Conservation (phyloP, 2,797 vertebrate species). For the Lacerta agilis region DNA sequence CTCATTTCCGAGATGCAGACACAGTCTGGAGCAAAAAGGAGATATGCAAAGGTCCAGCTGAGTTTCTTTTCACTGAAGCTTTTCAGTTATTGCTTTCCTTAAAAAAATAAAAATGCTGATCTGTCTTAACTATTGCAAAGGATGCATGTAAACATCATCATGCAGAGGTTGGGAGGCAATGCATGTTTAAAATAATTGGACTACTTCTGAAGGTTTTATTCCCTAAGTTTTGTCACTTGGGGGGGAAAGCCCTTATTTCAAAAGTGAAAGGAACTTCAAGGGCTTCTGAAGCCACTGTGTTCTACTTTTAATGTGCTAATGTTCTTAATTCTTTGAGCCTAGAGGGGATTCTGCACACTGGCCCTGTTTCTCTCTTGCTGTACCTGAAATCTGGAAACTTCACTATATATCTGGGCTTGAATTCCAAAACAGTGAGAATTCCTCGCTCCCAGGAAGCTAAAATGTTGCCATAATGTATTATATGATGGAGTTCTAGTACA, state of each 20-base stretch:
- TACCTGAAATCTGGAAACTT: slow-evolving; percentile 3
- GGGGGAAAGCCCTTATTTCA: slow-evolving; percentile 48
- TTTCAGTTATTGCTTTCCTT: neutral
- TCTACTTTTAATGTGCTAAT: slow-evolving; percentile 29
- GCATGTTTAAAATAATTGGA: slow-evolving; percentile 35
- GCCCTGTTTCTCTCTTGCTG: neutral
- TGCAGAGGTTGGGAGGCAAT: neutral
- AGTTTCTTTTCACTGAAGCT: neutral
- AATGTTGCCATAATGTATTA: neutral
- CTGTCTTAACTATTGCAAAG: neutral
- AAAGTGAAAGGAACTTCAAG: neutral
- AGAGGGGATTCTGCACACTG: neutral
- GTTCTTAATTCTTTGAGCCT: neutral
- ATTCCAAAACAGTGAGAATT: neutral
- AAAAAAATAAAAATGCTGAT: neutral
- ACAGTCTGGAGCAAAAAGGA: neutral
- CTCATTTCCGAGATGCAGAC: neutral
- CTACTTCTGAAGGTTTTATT: slow-evolving; percentile 20
- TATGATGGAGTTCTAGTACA: neutral
- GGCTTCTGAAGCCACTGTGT: neutral
- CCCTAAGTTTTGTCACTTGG: slow-evolving; percentile 28
- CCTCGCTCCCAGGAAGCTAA: neutral
- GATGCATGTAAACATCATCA: neutral
- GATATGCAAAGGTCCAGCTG: neutral
- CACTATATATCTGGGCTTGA: neutral